These are phyloP conservation scores for Brachystomella parvula DNA, from an alignment of 1,140 invertebrate species.

Conservation along the genomic window DNA sequence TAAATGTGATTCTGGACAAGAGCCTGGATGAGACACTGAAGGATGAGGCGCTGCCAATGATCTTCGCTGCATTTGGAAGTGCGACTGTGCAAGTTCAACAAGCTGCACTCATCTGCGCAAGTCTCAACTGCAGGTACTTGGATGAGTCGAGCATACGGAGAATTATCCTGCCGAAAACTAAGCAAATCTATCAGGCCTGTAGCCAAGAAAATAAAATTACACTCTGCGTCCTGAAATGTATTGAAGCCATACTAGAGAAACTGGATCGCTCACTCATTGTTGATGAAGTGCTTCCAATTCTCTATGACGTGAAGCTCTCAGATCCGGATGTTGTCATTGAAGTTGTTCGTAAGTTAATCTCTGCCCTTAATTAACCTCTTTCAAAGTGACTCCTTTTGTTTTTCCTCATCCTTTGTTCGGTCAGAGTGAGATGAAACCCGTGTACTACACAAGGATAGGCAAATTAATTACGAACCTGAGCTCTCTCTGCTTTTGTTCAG, in stretches of 20 bases:
- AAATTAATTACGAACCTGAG: no score
- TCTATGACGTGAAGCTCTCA: slow-evolving; percentile 71
- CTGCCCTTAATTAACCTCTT: no score
- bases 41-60: slow-evolving; percentile 73
- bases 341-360: slow-evolving; percentile 37
- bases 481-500: no score
- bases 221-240: slow-evolving; percentile 64
- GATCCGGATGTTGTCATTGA: slow-evolving; percentile 59
- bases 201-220: slow-evolving; percentile 66
- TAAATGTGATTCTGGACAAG: slow-evolving; percentile 84
- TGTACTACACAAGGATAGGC: no score
- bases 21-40: slow-evolving; percentile 65
- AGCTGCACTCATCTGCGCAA: slow-evolving; percentile 79
- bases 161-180: slow-evolving; percentile 79
- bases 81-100: slow-evolving; percentile 86
- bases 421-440: no score
- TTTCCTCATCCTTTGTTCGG: no score
- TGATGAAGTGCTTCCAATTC: slow-evolving; percentile 81
- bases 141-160: slow-evolving; percentile 61
- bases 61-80: slow-evolving; percentile 82
- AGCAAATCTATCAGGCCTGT: slow-evolving; percentile 78
- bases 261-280: slow-evolving; percentile 80
- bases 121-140: slow-evolving; percentile 39
- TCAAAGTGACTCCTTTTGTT: no score
- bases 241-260: slow-evolving; percentile 69